Evolutionary conservation across 2,113 vertebrate genomes (phyloP).

Genomic region (Melanerpes aurifrons): DNA sequence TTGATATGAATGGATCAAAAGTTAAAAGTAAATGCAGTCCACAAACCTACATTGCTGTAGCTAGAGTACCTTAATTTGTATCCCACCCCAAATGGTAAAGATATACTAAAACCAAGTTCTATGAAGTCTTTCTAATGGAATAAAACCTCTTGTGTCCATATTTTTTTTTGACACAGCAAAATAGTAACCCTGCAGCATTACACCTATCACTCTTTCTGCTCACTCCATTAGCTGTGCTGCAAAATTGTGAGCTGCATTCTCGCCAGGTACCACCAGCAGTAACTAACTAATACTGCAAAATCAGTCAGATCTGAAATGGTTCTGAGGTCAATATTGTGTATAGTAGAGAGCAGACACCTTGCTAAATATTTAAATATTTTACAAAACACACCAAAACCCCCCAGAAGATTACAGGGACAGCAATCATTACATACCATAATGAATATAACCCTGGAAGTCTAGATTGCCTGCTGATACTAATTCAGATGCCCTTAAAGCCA

Average conservation of each 20-base stretch:
- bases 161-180: not conserved
- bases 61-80: too few relatives aligned
- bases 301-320: not conserved
- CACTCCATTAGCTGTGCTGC: rapidly evolving
- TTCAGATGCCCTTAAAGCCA: not conserved
- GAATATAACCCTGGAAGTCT: not conserved
- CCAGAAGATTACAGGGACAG: not conserved
- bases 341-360: not conserved
- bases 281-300: not conserved
- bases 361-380: not conserved
- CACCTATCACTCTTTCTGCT: not conserved
- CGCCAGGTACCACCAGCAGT: not conserved
- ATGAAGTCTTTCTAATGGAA: not conserved
- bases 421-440: not conserved
- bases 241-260: not conserved
- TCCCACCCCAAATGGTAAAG: not conserved
- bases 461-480: not conserved
- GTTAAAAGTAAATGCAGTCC: not conserved
- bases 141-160: not conserved
- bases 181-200: not conserved
- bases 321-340: not conserved
- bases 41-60: not conserved
- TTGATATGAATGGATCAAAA: not conserved
- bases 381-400: not conserved
- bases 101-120: not conserved